Evolutionary conservation across 1,140 invertebrate genomes (phyloP), one percentile per base, ranked within the genome.

Genomic region (Planococcus citri): DNA sequence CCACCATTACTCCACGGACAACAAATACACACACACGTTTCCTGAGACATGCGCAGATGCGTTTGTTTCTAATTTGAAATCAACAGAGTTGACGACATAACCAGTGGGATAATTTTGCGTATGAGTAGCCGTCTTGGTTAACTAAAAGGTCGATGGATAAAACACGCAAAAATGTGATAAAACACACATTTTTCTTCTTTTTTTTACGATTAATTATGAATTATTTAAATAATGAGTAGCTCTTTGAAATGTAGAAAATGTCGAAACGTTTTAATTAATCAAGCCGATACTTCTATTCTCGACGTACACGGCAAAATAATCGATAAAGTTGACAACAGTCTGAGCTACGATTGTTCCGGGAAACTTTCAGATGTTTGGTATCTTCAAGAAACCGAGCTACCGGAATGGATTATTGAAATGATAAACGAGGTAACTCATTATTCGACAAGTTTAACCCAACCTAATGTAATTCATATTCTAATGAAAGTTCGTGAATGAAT

Each of bases 281-380:
- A 64, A 64, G 60, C 10, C 10, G 60, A 64, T 6, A 64, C 60
- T 25, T 64, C 60, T 3, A 25, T 64, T 22, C 22, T 64, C 17
- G 25, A 64, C 17, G 9, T 27, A 10, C 60, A 64, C 22, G 25
- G 22, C 4, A 3, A 25, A 4, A 3, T 22, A 64, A 24, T 64
- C 22, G 20, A 25, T 6, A 27, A 64, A 24, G 25, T 64, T 64
- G 20, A 17, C 20, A 64, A 64, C 24, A 2, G 10, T 25, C 25
- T 69, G 8, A 68, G 51, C 17, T 60, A 70, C 9, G 69, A 70
- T 70, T 64, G 68, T 17, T 68, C 69, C 69, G 61, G 70, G 6
- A 69, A 70, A 33, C 25, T 70, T 25, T 68, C 70, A 21, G 70
- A 72, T n/a, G 72, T 73, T 51, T 75, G 71, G 71, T 70, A 73